Evolutionary conservation across 1,140 invertebrate genomes (phyloP).

Genomic region (Drosophila lacertosa): DNA sequence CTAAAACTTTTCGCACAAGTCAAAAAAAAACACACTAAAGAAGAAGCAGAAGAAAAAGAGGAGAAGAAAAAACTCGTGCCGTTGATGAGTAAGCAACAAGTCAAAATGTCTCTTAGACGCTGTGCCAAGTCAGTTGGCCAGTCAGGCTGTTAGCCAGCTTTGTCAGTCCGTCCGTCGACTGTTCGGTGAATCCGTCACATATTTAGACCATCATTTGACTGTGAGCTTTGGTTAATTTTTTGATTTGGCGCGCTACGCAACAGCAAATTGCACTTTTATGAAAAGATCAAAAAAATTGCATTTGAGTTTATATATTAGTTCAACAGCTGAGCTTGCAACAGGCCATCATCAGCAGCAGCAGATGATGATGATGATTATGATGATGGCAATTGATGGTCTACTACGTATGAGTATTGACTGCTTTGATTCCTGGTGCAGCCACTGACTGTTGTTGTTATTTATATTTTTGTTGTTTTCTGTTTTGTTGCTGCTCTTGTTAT

Average conservation of each 20-base stretch:
- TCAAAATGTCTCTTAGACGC: slow-evolving; percentile 35
- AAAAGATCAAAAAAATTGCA: slow-evolving; percentile 31
- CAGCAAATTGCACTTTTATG: slow-evolving; percentile 56
- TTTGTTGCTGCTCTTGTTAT: slow-evolving; percentile 19
- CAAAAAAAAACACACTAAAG: slow-evolving; percentile 25
- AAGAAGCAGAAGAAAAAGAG: neutral
- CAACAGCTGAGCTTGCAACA: slow-evolving; percentile 63
- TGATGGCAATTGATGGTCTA: slow-evolving; percentile 32
- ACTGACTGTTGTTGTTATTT: slow-evolving; percentile 15
- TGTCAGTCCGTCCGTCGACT: slow-evolving; percentile 1
- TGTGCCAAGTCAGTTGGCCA: no score
- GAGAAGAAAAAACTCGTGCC: slow-evolving; percentile 31
- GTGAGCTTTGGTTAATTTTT: slow-evolving; percentile 59
- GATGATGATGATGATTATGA: no score
- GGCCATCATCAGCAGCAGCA: slow-evolving; percentile 35
- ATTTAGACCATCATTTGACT: slow-evolving; percentile 37
- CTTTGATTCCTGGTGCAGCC: slow-evolving; percentile 19
- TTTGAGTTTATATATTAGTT: neutral
- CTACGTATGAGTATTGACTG: slow-evolving; percentile 13
- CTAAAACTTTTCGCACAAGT: slow-evolving; percentile 71
- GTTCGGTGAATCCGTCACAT: slow-evolving; percentile 4
- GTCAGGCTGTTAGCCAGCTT: slow-evolving; percentile 20
- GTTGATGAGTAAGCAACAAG: slow-evolving; percentile 74
- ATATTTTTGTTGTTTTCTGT: slow-evolving; percentile 12
- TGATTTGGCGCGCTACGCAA: slow-evolving; percentile 41